These are phyloP conservation scores for Rhinogobius similis DNA, from an alignment of 2,113 vertebrate genomes.

Conservation along the genomic window DNA sequence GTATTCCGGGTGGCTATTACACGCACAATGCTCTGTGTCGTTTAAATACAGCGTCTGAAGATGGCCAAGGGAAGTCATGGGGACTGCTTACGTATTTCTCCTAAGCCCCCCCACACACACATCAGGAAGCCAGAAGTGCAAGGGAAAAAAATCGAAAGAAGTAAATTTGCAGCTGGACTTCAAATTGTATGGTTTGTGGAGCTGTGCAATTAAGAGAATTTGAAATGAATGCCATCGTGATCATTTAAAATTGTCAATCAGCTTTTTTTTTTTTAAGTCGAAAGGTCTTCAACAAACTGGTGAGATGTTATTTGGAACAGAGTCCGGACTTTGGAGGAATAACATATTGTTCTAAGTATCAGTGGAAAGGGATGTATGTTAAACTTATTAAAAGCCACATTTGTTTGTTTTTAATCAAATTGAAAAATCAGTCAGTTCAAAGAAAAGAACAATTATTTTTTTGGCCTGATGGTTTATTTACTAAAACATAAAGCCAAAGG, in stretches of 20 bases:
- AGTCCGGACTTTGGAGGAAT: not conserved
- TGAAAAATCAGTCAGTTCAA: not conserved
- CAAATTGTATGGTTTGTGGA: not conserved
- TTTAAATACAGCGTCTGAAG: conserved; percentile 40
- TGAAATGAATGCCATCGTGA: not conserved
- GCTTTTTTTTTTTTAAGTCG: not conserved
- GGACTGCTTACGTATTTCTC: conserved; percentile 1
- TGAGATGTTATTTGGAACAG: not conserved
- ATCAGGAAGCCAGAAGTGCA: not conserved
- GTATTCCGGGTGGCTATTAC: conserved; percentile 57
- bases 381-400: not conserved
- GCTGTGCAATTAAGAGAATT: not conserved
- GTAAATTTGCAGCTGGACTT: not conserved
- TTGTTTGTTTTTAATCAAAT: not conserved
- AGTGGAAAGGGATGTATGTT: not conserved
- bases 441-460: not conserved
- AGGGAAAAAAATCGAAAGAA: not conserved
- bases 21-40: conserved; percentile 25
- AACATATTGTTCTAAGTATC: not conserved
- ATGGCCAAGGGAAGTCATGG: not conserved
- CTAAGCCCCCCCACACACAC: not conserved
- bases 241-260: not conserved
- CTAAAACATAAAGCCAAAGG: not conserved
- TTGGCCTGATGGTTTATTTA: not conserved
- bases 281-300: not conserved